Evolutionary conservation across 2,113 vertebrate genomes (phyloP).

Genomic region (Phyllopteryx taeniolatus): DNA sequence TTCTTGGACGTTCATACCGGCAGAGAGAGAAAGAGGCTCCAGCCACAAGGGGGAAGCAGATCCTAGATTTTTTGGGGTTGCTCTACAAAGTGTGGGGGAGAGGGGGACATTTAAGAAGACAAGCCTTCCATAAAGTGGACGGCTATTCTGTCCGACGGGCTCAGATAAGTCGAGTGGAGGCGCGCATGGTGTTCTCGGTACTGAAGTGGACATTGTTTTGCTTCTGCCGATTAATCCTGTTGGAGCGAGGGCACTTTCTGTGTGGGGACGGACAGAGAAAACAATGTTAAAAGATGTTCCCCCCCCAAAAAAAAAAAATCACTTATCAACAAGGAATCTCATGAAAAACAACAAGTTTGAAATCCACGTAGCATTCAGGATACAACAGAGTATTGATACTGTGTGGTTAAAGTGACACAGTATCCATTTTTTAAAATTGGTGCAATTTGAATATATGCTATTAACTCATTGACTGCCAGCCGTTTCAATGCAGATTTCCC

Average conservation of each 20-base stretch:
- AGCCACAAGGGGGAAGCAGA: slow-evolving; percentile 42
- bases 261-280: slow-evolving; percentile 20
- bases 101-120: slow-evolving; percentile 49
- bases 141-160: slow-evolving; percentile 32
- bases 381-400: no score
- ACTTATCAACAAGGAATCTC: not conserved
- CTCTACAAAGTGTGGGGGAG: slow-evolving; percentile 30
- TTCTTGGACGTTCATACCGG: slow-evolving; percentile 35
- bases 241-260: slow-evolving; percentile 98
- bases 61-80: slow-evolving; percentile 43
- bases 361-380: no score
- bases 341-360: no score
- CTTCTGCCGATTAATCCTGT: slow-evolving; percentile 98
- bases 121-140: slow-evolving; percentile 22
- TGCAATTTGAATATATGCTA: no score
- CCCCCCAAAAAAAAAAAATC: not conserved
- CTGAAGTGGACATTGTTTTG: slow-evolving; percentile 99
- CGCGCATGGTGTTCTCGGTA: slow-evolving; percentile 98
- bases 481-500: no score
- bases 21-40: not conserved
- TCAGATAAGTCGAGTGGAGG: slow-evolving; percentile 98
- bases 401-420: no score
- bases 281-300: not conserved
- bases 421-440: no score
- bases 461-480: no score